Evolutionary conservation across 2,888 invertebrate genomes (phyloP), one percentile per base, ranked within the genome.

Genomic region (Boloria euphrosyne): DNA sequence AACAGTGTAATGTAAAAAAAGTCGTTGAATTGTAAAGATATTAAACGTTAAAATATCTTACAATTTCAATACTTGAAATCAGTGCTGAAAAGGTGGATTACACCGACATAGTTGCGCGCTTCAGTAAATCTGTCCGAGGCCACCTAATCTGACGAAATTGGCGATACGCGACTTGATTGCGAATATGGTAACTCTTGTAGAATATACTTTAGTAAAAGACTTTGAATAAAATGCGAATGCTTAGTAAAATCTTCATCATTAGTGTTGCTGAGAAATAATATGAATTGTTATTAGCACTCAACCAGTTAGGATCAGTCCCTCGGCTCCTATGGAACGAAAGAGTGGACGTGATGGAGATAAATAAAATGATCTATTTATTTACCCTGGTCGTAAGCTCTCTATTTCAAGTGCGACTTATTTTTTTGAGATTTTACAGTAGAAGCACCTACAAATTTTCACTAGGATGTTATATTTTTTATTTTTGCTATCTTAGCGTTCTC

Each of bases 81-180:
- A 49, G 18, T n/a, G 18, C 27, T 54, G 14, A 43, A 59, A 65
- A 54, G 16, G 65, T 49, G 27, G 17, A 52, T 59, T 50, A 50
- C 59, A 47, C 31, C 59, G 49, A 59, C 50, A 50, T 49, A 50
- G 59, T 59, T 49, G 14, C 49, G 31, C 59, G 47, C 47, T 59
- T 31, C 27, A 50, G 31, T 64, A 64, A 64, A 57, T 57, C 57
- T 43, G 43, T 38, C 49, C 62, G 17, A 27, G n/a, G 57, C 27
- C 59, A 51, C 50, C 50, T 64, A 64, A 64, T 64, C 57, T 57
- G 44, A 43, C 57, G 57, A 64, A 57, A 64, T 64, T 57, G 63
- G 57, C 14, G 50, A 63, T 47, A 55, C 38, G 50, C 38, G 59
- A 59, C 59, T 50, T 59, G 59, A 59, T 59, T 59, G 49, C 38